Evolutionary conservation across 2,797 vertebrate genomes (phyloP), one percentile per base, ranked within the genome.

Genomic region (Discoglossus pictus): DNA sequence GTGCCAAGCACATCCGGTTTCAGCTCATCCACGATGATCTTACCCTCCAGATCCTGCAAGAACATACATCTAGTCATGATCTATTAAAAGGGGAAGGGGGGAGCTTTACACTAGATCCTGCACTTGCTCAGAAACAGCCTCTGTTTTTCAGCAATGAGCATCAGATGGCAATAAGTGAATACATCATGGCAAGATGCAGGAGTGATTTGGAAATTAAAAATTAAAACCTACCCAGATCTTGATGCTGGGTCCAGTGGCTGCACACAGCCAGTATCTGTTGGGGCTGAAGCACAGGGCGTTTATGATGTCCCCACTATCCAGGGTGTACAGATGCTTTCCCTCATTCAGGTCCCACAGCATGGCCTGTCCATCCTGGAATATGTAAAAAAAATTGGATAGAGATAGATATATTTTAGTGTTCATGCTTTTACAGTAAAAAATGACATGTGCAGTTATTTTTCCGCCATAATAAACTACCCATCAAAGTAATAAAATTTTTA

Each of bases 291-390:
- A 98, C 0, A 98, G 88, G 1, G 95, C 96, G 0, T 95, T 99
- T 81, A 98, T 99, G 73, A 87, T 87, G 76, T 98, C 97, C 1
- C 96, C 96, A 0, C 96, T 95, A 34, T 98, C 97, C 78, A 98
- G 76, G 0, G 96, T 98, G 83, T 99, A 98, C 16, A 99, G 90
- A 76, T 99, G 96, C 61, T 99, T 99, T 65, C 97, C 96, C 77
- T 99, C 97, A 0, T 98, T 99, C 69, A 99, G 88, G 74, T 99
- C 96, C 96, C 97, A 99, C 44, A 98, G 83, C 96, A 98, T 98
- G 40, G 95, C 97, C 80, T 98, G 96, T 1, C 96, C 97, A 1
- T 98, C 97, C 96, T 91, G 31, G 16, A 52, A 13, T n/a, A 5
- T 13, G 27, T n/a, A 23, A 36, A 31, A n/a, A n/a, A n/a, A n/a